Evolutionary conservation across 2,888 invertebrate species (phyloP).

Genomic region (Macrosoma leucophasiata): DNA sequence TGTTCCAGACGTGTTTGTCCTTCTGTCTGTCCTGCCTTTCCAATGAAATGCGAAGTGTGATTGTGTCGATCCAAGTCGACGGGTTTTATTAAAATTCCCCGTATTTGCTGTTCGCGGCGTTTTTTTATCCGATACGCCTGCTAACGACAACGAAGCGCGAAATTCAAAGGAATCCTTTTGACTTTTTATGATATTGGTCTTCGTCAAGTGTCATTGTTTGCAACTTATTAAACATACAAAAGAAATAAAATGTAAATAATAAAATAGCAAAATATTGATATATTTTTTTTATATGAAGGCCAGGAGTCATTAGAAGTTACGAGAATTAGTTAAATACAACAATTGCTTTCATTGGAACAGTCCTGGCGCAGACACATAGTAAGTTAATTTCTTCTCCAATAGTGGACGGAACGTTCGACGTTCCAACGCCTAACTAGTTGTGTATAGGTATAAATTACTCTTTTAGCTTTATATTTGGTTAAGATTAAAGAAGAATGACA

Average conservation of each 20-base stretch:
- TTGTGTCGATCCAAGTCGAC: conserved; percentile 50
- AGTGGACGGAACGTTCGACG: too few species aligned
- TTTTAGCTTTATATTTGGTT: too few species aligned
- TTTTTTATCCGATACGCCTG: conserved; percentile 17
- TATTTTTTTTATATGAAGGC: background rate
- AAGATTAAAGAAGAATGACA: too few species aligned
- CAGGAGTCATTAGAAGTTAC: background rate
- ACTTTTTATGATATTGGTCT: conserved; percentile 13
- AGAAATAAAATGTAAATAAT: background rate
- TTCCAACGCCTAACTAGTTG: too few species aligned
- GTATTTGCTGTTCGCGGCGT: conserved; percentile 38
- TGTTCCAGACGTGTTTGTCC: conserved; percentile 41
- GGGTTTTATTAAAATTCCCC: conserved; percentile 58
- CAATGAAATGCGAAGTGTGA: conserved; percentile 49
- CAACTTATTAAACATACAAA: conserved; percentile 7
- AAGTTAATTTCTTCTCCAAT: too few species aligned
- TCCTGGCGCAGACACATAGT: background rate
- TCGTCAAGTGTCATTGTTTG: conserved; percentile 15
- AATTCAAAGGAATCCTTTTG: conserved; percentile 21
- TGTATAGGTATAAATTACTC: too few species aligned
- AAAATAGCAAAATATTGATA: background rate
- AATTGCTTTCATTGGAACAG: background rate
- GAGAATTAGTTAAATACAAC: conserved; percentile 2
- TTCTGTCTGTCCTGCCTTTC: conserved; percentile 44
- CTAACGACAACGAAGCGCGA: conserved; percentile 24